A percentile compares a stretch with the other conserved stretches of the same genome.
phyloP scores from a whole-genome alignment of 2,797 vertebrate genomes.

The Knipowitschia caucasica region DNA sequence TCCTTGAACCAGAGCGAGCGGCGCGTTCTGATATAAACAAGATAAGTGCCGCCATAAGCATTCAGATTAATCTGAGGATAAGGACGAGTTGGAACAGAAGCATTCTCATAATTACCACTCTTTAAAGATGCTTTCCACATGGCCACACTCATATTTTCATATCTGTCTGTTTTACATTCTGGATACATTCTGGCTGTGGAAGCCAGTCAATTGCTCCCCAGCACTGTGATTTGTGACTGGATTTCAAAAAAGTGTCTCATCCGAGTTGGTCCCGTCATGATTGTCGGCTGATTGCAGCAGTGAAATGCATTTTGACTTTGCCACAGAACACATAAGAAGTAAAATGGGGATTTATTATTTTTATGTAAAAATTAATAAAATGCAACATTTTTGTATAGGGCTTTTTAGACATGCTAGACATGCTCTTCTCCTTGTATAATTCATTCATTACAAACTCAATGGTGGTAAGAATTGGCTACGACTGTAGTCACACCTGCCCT shows the following conservation, averaged over 20 bases:
- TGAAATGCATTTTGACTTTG: conserved; percentile 6
- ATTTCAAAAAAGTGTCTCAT: conserved; percentile 4
- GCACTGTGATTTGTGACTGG: conserved; percentile 12
- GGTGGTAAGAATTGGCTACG: too few species aligned
- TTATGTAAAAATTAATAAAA: too few species aligned
- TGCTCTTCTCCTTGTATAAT: too few species aligned
- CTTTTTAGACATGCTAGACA: too few species aligned
- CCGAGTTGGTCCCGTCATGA: neutral
- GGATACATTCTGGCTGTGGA: neutral
- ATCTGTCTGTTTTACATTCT: conserved; percentile 2
- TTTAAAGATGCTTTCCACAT: neutral
- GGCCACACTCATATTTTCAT: neutral
- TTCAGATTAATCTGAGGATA: conserved; percentile 1
- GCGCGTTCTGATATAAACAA: conserved; percentile 10
- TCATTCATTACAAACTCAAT: too few species aligned
- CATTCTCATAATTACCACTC: conserved; percentile 10
- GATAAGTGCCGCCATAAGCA: conserved; percentile 22
- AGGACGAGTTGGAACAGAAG: neutral
- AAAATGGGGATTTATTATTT: too few species aligned
- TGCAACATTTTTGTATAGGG: neutral
- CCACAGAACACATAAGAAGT: conserved; percentile 5
- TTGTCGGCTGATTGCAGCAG: conserved; percentile 16
- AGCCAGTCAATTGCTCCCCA: conserved; percentile 6
- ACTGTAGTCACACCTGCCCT: too few species aligned
- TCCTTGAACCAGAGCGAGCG: neutral